Conservation (phyloP, 2,113 vertebrate genomes). For the Ornithorhynchus anatinus region DNA sequence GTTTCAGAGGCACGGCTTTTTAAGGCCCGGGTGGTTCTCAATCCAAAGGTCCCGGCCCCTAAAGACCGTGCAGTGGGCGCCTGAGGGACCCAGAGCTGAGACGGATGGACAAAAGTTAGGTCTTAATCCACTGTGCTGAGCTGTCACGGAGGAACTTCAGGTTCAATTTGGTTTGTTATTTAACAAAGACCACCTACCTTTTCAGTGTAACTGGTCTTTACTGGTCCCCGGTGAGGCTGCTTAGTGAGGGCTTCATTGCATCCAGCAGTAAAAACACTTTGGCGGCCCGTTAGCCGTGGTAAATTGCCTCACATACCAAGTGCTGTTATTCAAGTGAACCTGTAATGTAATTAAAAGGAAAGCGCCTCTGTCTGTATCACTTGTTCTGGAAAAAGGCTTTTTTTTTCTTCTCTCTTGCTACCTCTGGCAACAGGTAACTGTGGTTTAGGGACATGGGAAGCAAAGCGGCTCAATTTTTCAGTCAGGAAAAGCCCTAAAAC, state of each 20-base stretch:
- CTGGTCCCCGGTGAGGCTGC: not conserved
- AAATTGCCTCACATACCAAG: not conserved
- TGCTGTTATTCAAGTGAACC: not conserved
- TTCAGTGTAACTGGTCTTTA: not conserved
- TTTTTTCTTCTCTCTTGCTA: not conserved
- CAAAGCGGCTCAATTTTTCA: not conserved
- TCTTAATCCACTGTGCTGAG: not conserved
- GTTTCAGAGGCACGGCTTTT: not conserved
- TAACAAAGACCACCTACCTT: not conserved
- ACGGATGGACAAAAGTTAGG: not conserved
- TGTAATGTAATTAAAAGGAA: not conserved
- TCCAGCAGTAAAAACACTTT: not conserved
- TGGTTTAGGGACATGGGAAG: not conserved
- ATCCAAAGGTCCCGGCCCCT: not conserved
- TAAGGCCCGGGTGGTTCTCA: not conserved
- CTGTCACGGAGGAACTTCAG: not conserved
- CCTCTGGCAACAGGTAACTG: no score
- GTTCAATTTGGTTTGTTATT: not conserved
- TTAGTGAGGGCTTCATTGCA: not conserved
- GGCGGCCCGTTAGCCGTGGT: not conserved
- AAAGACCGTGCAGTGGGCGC: not conserved
- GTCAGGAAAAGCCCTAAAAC: not conserved
- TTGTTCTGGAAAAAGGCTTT: not conserved
- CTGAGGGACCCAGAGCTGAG: not conserved
- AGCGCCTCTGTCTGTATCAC: not conserved